Evolutionary conservation across 2,888 invertebrate species (phyloP).

Genomic region (Drosophila colorata): DNA sequence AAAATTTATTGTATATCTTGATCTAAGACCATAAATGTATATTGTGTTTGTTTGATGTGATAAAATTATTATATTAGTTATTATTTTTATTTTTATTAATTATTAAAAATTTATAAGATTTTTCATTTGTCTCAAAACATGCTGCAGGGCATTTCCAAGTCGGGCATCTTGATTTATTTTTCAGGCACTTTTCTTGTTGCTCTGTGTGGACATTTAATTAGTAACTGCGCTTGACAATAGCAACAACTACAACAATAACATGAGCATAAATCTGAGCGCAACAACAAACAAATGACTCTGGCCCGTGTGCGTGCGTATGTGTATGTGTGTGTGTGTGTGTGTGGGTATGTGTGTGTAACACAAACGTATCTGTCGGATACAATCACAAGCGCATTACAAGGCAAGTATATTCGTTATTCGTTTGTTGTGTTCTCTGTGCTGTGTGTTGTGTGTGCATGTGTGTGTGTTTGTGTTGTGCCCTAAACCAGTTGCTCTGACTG

Average conservation of each 20-base stretch:
- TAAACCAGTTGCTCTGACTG: constrained; percentile 36
- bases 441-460: background rate
- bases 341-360: constrained; percentile 28
- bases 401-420: constrained; percentile 37
- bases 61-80: too few relatives aligned
- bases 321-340: constrained; percentile 8
- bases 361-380: constrained; percentile 74
- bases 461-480: constrained; percentile 13
- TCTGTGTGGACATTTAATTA: constrained; percentile 53
- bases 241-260: constrained; percentile 16
- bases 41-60: too few relatives aligned
- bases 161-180: background rate
- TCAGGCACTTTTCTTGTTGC: constrained; percentile 8
- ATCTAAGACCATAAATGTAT: too few relatives aligned
- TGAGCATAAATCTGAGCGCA: constrained; percentile 66
- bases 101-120: too few relatives aligned
- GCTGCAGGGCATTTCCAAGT: constrained; percentile 14
- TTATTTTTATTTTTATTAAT: too few relatives aligned
- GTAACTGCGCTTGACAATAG: constrained; percentile 53
- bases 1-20: too few relatives aligned
- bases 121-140: too few relatives aligned
- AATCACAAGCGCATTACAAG: constrained; percentile 75
- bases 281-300: constrained; percentile 44
- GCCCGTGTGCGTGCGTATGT: background rate
- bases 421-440: constrained; percentile 19